phyloP scores from a whole-genome alignment of 1,140 invertebrate species.

The Mamestra configurata region DNA sequence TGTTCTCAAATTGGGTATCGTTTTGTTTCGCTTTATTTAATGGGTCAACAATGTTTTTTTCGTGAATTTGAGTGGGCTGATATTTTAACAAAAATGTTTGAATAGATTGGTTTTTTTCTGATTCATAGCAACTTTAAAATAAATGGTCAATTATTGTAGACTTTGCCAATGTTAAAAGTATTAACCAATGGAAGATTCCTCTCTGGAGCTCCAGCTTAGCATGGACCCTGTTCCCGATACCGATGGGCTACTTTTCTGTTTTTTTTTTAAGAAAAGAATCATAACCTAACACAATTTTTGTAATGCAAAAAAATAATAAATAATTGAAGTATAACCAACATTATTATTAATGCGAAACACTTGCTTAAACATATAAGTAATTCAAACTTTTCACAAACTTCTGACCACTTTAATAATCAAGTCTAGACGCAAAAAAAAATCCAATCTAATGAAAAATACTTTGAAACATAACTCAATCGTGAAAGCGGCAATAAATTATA shows the following conservation, averaged over 20 bases:
- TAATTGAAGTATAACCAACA: too few relatives aligned
- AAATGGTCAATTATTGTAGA: too few relatives aligned
- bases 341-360: background rate
- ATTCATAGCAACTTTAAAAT: background rate
- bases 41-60: conserved; percentile 15
- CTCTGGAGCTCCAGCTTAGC: too few relatives aligned
- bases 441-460: background rate
- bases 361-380: background rate
- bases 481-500: background rate
- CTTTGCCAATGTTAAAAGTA: too few relatives aligned
- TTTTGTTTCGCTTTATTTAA: conserved; percentile 39
- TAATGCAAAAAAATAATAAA: too few relatives aligned
- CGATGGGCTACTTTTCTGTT: too few relatives aligned
- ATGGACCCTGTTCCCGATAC: too few relatives aligned
- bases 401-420: background rate
- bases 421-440: background rate
- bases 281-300: too few relatives aligned
- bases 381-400: background rate
- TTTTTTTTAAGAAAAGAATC: too few relatives aligned
- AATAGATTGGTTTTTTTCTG: background rate
- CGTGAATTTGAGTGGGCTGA: background rate
- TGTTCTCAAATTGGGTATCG: conserved; percentile 26
- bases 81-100: background rate
- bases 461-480: background rate
- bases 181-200: too few relatives aligned